Evolutionary conservation across 2,888 invertebrate species (phyloP).

Genomic region (Drosophila cyrtoloma): DNA sequence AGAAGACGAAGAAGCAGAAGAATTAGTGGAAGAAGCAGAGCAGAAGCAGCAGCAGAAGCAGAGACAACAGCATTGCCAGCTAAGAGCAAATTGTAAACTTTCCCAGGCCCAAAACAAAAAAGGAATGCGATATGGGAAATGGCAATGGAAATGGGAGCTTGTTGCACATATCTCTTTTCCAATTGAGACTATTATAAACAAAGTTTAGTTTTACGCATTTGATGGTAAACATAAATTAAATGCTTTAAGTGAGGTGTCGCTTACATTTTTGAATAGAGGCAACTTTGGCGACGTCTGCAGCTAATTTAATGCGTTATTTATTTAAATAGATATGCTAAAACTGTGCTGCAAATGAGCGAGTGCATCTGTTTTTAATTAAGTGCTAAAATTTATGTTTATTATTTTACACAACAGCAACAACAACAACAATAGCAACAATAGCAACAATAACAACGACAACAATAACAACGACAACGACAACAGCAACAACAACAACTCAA

Average conservation of each 20-base stretch:
- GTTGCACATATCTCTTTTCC: constrained; percentile 1
- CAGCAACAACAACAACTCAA: constrained; percentile 8
- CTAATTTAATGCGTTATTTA: constrained; percentile 61
- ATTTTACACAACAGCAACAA: constrained; percentile 23
- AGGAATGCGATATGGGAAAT: neutral
- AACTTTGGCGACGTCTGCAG: constrained; percentile 67
- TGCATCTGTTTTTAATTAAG: constrained; percentile 77
- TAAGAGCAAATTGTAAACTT: constrained; percentile 36
- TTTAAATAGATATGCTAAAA: constrained; percentile 74
- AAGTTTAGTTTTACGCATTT: constrained; percentile 5
- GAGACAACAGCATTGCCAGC: constrained; percentile 27
- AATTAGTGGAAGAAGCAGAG: neutral
- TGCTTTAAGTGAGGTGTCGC: constrained; percentile 40
- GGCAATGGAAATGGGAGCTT: constrained; percentile 4
- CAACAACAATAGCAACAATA: constrained; percentile 1
- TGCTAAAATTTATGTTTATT: constrained; percentile 71
- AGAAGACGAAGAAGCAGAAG: neutral
- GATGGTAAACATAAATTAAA: constrained; percentile 26
- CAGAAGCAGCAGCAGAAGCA: neutral
- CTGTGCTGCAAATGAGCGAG: constrained; percentile 62
- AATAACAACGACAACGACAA: neutral
- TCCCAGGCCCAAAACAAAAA: constrained; percentile 37
- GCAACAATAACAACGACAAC: constrained; percentile 1
- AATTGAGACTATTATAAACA: constrained; percentile 51
- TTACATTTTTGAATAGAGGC: constrained; percentile 34